Percentiles rank a stretch among this genome's conserved stretches.
Evolutionary conservation across 2,113 vertebrate species (phyloP).

Genomic region (Sturnira hondurensis): DNA sequence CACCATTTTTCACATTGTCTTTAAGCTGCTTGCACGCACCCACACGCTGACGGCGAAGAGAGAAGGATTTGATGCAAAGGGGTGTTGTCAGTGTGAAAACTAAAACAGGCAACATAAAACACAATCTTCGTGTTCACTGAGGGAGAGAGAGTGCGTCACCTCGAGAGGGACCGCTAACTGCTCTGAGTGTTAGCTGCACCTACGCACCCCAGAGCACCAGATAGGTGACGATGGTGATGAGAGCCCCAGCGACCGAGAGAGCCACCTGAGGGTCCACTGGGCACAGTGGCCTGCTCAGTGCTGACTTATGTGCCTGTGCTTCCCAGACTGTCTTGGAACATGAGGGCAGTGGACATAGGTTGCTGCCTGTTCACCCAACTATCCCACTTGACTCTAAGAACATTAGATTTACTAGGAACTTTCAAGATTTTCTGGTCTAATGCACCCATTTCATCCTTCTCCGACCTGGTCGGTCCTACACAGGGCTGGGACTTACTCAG

Average conservation of each 20-base stretch:
- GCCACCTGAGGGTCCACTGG: background rate
- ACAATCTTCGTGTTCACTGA: background rate
- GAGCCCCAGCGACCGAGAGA: fast-evolving
- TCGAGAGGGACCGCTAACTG: background rate
- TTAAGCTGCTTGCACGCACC: background rate
- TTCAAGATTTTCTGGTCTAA: background rate
- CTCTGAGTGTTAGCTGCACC: background rate
- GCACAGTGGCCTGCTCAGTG: fast-evolving
- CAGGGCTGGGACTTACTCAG: background rate
- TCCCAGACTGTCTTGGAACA: background rate
- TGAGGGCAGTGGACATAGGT: fast-evolving
- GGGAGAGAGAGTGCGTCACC: background rate
- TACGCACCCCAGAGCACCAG: background rate
- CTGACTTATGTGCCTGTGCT: too few species aligned
- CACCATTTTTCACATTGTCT: background rate
- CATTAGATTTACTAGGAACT: background rate
- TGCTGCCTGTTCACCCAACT: background rate
- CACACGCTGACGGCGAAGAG: background rate
- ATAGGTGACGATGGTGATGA: background rate
- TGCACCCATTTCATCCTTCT: background rate
- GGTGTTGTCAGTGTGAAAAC: background rate
- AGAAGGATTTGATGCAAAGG: too few species aligned
- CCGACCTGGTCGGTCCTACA: background rate
- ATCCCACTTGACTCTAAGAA: background rate
- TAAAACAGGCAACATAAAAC: background rate